Conservation (phyloP, 2,113 vertebrate species). For the Anthoscopus minutus region DNA sequence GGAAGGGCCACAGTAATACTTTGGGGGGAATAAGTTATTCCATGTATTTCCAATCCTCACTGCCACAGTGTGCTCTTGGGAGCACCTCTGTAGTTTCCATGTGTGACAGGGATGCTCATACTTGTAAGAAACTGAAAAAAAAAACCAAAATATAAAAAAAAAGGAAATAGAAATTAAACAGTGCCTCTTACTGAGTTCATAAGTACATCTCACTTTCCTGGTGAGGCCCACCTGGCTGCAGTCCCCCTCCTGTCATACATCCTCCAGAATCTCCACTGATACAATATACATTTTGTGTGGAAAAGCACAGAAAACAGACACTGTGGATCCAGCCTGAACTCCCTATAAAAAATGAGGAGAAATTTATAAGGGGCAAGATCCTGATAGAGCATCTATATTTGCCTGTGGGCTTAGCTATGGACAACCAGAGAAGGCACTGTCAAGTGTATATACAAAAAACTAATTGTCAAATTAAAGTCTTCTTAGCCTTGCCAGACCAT, state of each 20-base stretch:
- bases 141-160: not conserved
- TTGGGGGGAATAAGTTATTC: not conserved
- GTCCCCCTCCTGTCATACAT: not conserved
- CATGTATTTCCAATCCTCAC: not conserved
- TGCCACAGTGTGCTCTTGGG: not conserved
- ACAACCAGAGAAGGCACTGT: not conserved
- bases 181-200: not conserved
- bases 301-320: not conserved
- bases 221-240: not conserved
- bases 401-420: not conserved
- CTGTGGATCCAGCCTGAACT: not conserved
- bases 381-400: not conserved
- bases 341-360: not conserved
- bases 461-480: not conserved
- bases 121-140: not conserved
- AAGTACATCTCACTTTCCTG: not conserved
- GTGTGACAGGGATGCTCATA: not conserved
- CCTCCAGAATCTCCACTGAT: not conserved
- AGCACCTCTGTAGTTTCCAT: not conserved
- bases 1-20: not conserved
- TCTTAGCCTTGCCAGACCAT: not conserved
- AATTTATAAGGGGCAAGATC: not conserved
- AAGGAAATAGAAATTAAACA: not conserved
- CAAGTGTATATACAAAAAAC: not conserved
- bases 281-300: not conserved